These are phyloP conservation scores for Trogon surrucura DNA, from an alignment of 2,113 vertebrate species.

Conservation along the genomic window DNA sequence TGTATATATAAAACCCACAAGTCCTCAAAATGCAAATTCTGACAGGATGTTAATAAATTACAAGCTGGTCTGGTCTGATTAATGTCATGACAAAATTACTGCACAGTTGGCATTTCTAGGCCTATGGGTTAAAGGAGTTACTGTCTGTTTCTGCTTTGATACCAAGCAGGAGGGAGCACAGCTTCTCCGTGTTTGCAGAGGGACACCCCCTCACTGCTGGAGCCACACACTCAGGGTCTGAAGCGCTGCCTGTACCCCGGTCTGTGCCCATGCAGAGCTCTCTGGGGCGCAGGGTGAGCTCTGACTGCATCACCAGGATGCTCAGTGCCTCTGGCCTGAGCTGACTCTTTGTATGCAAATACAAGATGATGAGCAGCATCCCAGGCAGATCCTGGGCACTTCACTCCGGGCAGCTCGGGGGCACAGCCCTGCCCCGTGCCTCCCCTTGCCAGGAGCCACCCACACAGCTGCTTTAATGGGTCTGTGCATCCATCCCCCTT, in stretches of 20 bases:
- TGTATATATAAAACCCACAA: neutral
- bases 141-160: neutral
- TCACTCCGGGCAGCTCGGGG: neutral
- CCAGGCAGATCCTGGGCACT: neutral
- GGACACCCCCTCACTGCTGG: neutral
- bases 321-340: rapidly evolving
- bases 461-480: neutral
- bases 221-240: rapidly evolving
- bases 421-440: neutral
- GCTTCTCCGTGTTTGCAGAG: neutral
- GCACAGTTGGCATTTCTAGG: neutral
- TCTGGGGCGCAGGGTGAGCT: neutral
- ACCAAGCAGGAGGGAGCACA: neutral
- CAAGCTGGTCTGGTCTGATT: neutral
- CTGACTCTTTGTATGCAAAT: neutral
- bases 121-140: neutral
- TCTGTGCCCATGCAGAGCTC: neutral
- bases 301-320: neutral
- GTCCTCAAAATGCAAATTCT: slow-evolving; percentile 35
- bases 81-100: neutral
- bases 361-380: neutral
- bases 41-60: slow-evolving; percentile 27
- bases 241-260: neutral
- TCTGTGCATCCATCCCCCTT: neutral
- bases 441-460: neutral